Evolutionary conservation across 2,113 vertebrate species (phyloP), one percentile per base, ranked within the genome.

Genomic region (Rhinichthys klamathensis): DNA sequence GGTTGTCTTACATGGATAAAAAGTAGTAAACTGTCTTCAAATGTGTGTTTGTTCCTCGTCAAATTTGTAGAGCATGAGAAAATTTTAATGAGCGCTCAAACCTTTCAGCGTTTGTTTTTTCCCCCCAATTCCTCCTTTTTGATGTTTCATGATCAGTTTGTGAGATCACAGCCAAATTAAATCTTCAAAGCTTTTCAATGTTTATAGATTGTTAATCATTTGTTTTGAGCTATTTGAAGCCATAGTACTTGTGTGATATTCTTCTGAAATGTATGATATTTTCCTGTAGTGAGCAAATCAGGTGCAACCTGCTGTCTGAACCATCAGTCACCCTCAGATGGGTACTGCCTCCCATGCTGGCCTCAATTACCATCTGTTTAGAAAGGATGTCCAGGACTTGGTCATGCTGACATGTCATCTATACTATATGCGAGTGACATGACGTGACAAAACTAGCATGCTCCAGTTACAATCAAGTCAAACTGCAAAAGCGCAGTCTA

Each of bases 301-400:
- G 79, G 32, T 70, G 27, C 77, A 30, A 25, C 75, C 49, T 70
- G 61, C 63, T 85, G 83, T 46, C 61, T 54, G 21, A 23, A n/a
- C 15, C 51, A 75, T 46, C 75, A 25, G 38, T 32, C 75, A 30
- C 63, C 77, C 49, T 85, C 51, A 60, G 65, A 80, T 51, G 21
- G 5, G 60, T 70, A 70, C 65, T 44, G n/a, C 23, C 44, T 41
- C 83, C 16, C 79, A 63, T 67, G 79, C 79, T 80, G 61, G 41
- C 30, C 63, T 85, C 65, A 60, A 72, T 61, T 73, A 72, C 77
- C 77, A 85, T 80, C 84, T 80, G 84, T 15, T 74, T 51, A 21
- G 38, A 73, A 32, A 38, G 18, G 56, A 63, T 80, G 58, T 60
- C 63, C 76, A 80, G 38, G 56, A 61, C 61, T 67, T 8, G 76